Conservation (phyloP, 2,113 vertebrate genomes). For the Semicossyphus pulcher region DNA sequence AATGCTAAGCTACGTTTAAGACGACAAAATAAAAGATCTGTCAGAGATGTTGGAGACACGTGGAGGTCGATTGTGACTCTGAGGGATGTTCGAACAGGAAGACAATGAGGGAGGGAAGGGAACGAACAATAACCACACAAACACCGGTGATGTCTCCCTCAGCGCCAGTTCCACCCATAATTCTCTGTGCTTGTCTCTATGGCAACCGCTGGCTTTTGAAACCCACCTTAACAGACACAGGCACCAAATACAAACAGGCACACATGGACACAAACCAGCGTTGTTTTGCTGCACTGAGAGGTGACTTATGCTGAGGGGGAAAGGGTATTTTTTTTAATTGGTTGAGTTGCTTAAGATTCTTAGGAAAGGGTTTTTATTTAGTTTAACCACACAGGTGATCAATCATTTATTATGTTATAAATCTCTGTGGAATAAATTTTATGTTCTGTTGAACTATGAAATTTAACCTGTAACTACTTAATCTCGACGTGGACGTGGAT, state of each 20-base stretch:
- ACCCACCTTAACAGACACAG: constrained; percentile 8
- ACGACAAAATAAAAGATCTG: constrained; percentile 9
- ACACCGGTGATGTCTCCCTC: constrained; percentile 58
- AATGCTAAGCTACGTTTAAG: constrained; percentile 22
- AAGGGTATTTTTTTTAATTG: neutral
- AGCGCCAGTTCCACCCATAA: constrained; percentile 50
- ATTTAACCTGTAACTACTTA: too few relatives aligned
- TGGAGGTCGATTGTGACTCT: constrained; percentile 27
- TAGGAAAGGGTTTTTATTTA: neutral
- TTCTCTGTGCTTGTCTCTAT: constrained; percentile 74
- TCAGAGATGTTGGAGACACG: constrained; percentile 29
- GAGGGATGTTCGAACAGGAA: constrained; percentile 6
- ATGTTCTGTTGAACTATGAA: neutral
- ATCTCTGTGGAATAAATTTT: constrained; percentile 5
- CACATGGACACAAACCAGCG: neutral
- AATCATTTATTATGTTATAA: neutral
- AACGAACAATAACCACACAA: constrained; percentile 63
- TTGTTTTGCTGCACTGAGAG: constrained; percentile 11
- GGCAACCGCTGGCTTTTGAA: constrained; percentile 72
- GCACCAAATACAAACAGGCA: neutral
- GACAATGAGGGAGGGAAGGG: constrained; percentile 19
- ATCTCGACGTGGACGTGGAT: too few relatives aligned
- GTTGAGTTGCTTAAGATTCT: neutral
- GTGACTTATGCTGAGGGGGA: constrained; percentile 10
- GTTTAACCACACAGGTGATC: constrained; percentile 3